Evolutionary conservation across 2,113 vertebrate species (phyloP), one percentile per base, ranked within the genome.

Genomic region (Danionella cerebrum): DNA sequence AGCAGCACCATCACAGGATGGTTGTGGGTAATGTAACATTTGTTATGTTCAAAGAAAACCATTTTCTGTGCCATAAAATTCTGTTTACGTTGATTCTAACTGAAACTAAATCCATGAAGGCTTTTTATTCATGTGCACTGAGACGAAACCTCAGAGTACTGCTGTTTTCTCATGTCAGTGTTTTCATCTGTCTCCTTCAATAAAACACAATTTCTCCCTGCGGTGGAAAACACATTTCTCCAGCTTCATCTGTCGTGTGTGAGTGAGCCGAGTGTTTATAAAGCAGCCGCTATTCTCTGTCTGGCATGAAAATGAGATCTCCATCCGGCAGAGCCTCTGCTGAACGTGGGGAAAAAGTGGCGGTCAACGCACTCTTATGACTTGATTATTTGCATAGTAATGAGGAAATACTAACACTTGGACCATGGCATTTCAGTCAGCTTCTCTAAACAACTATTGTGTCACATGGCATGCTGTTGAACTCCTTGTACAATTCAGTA

Each of bases 291-390:
- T 33, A 18, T 19, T 21, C 8, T 25, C 65, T 67, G 12, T 52
- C 44, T 16, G 6, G 45, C 39, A 42, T 57, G 19, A 55, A 62
- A 69, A 57, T 64, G 66, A 52, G 55, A 69, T 57, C 38, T 67
- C 21, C 42, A 50, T 27, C 35, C 25, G 16, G 14, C 10, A 64
- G 35, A 25, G 24, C 22, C 53, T 55, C 47, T 54, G 38, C 24
- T 59, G 16, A 50, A 64, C 31, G 31, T 42, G 18, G 44, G 25
- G 60, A 35, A 51, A 24, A 6, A 14, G 18, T 47, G 59, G 31
- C 64, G 71, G 66, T 65, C 59, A 50, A 53, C 39, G 38, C 48
- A 64, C 53, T 45, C 45, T 12, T 47, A 31, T 68, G 36, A 55
- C 16, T 41, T 35, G 29, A 41, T 11, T 24, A 22, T 63, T 64